A percentile compares a stretch with the other conserved stretches of the same genome.
Evolutionary conservation across 1,140 invertebrate genomes (phyloP).

Genomic region (Tyrophagus putrescentiae): DNA sequence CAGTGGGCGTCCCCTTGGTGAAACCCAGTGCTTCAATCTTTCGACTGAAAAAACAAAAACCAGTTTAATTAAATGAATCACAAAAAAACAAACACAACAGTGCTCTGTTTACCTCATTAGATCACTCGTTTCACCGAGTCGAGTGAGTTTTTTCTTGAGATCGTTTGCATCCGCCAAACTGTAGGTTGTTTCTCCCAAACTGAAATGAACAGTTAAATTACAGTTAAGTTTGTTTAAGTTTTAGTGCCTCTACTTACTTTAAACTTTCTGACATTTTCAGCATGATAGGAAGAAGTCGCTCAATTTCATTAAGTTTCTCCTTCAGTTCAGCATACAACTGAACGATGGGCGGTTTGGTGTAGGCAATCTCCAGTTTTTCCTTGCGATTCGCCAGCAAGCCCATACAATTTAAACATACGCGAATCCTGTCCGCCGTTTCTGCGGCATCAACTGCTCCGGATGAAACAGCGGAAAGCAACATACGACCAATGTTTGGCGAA

Average conservation of each 20-base stretch:
- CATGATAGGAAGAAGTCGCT: conserved; percentile 60
- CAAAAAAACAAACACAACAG: conserved; percentile 25
- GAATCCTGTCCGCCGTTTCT: conserved; percentile 35
- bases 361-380: conserved; percentile 59
- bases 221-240: neutral
- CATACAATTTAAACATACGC: conserved; percentile 68
- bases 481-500: neutral
- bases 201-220: conserved; percentile 32
- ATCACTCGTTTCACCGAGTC: conserved; percentile 74
- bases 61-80: conserved; percentile 8
- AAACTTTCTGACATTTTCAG: conserved; percentile 53
- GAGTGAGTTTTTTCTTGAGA: conserved; percentile 60
- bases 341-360: conserved; percentile 57
- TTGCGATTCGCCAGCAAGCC: conserved; percentile 59
- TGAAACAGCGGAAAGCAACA: conserved; percentile 22
- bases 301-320: conserved; percentile 55
- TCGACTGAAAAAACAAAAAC: neutral
- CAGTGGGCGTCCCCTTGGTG: conserved; percentile 31
- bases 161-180: conserved; percentile 63
- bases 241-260: neutral
- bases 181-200: conserved; percentile 72
- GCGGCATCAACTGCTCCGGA: no score
- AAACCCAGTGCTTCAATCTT: neutral
- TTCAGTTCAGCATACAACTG: conserved; percentile 67
- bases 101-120: conserved; percentile 37